Evolutionary conservation across 2,888 invertebrate species (phyloP), one percentile per base, ranked within the genome.

Genomic region (Penaeus monodon): DNA sequence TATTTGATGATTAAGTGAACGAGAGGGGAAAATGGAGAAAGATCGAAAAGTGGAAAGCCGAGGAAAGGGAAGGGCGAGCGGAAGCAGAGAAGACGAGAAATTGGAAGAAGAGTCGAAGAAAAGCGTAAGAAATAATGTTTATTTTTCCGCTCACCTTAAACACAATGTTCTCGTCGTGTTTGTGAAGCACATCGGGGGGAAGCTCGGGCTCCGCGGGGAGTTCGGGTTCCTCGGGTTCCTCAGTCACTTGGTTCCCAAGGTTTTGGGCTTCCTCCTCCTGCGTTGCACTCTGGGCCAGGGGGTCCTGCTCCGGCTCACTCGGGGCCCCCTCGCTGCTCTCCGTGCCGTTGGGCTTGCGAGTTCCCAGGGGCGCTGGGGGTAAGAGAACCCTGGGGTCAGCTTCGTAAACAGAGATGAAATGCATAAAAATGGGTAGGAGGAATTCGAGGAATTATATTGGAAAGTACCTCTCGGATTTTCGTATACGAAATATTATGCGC

Each of bases 91-190:
- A 22, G 49, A 38, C 20, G 17, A 57, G 14, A 27, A 6, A 57
- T 10, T 24, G 17, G n/a, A 49, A 24, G 17, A 49, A 63, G n/a
- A 10, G 17, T 4, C 20, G 33, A 0, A 76, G 22, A 57, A 78
- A 24, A 78, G n/a, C 20, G 24, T 33, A n/a, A 22, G 33, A 74
- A 33, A 14, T 33, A 74, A 10, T 0, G 7, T 64, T 0, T 17
- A 81, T 64, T 22, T 4, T 4, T 29, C 14, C 24, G 63, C 84
- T 74, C 64, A 90, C 89, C 86, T 88, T 90, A 29, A 88, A 90
- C 4, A 88, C 88, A 49, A 90, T 90, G 57, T 73, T 86, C 63
- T 88, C 89, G n/a, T 88, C 89, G 49, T 88, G 86, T 73, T 86
- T 88, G 74, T 88, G 83, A 14, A 90, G 80, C 6, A 90, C 89